Evolutionary conservation across 2,888 invertebrate genomes (phyloP), one percentile per base, ranked within the genome.

Genomic region (Caenorhabditis parvicauda): DNA sequence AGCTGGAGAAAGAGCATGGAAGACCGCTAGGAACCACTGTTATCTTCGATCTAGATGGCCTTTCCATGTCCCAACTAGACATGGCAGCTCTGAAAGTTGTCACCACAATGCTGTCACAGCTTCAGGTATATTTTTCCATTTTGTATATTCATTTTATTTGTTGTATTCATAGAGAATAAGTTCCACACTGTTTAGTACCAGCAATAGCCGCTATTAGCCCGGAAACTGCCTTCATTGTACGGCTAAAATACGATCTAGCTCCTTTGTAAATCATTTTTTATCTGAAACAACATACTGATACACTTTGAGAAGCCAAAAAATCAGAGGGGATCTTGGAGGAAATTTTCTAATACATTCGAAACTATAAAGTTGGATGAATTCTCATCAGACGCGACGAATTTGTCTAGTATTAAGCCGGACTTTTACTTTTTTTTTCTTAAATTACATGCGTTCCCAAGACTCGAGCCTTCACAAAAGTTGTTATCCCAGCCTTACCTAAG

Each of bases 21-120:
- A 56, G 56, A 32, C 75, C 72, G 44, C 52, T 72, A 35, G 77
- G 77, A 27, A 77, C 77, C 5, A 68, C 71, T 9, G 72, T 74
- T 4, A 77, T 77, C 42, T 75, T 77, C 41, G 77, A 77, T 47
- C 56, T 76, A 22, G 77, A 77, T 35, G 77, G 76, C 2, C 38
- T 76, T 25, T 66, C 64, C 28, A 65, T 72, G 66, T 57, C 62
- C 22, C 70, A 70, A 37, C 49, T 76, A 29, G 73, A 75, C 44
- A 59, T 68, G 66, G 46, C 57, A 0, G 70, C 74, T 1, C 43
- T 76, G 46, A 77, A 77, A 42, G 50, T 51, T 35, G 70, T 77
- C 41, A 72, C 69, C 5, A 54, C 66, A 2, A 74, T 77, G 73
- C 47, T 77, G 27, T 49, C 68, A 17, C 72, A 74, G 39, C 45